phyloP scores from a whole-genome alignment of 2,113 vertebrate genomes.

The Etia nguti region DNA sequence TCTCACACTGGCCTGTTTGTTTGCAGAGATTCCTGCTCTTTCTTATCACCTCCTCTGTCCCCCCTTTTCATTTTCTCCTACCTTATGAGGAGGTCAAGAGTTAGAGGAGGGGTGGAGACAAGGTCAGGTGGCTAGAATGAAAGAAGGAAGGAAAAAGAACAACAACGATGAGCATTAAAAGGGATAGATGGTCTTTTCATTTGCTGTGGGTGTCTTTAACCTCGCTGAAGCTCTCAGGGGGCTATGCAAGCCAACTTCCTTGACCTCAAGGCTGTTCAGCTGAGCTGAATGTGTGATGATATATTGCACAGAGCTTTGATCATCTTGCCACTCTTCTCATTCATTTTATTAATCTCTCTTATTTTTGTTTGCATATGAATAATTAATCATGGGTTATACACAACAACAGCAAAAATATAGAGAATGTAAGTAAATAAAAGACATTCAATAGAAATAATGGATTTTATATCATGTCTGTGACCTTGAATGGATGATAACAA shows the following conservation, averaged over 20 bases:
- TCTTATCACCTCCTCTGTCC: background rate
- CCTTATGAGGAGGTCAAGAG: slow-evolving; percentile 25
- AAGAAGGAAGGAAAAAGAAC: background rate
- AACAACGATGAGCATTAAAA: background rate
- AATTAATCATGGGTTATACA: background rate
- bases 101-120: slow-evolving; percentile 10
- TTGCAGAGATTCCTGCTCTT: background rate
- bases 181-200: slow-evolving; percentile 8
- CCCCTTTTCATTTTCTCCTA: background rate
- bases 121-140: slow-evolving; percentile 31
- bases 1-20: slow-evolving; percentile 9
- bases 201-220: slow-evolving; percentile 28
- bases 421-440: background rate
- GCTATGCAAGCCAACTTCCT: slow-evolving; percentile 10
- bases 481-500: background rate
- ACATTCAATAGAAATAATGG: accelerated
- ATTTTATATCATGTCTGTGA: background rate
- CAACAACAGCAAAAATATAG: background rate
- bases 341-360: background rate
- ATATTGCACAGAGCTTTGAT: background rate
- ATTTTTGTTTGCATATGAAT: background rate
- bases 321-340: background rate
- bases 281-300: background rate
- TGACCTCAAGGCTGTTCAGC: slow-evolving; percentile 21
- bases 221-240: slow-evolving; percentile 2